Evolutionary conservation across 2,888 invertebrate species (phyloP).

Genomic region (Sericinus montela): DNA sequence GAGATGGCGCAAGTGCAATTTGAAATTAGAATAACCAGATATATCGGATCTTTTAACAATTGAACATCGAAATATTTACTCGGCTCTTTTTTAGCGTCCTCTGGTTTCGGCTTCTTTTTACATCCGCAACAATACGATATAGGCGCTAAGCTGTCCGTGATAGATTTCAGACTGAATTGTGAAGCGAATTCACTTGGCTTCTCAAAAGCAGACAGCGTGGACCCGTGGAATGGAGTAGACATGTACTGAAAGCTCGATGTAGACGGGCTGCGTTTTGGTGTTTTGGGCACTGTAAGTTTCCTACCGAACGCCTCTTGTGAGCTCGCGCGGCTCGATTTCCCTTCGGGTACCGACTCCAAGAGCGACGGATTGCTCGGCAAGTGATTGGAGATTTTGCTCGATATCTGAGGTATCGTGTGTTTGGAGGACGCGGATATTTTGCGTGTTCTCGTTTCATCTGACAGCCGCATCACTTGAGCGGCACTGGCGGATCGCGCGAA

Average conservation of each 20-base stretch:
- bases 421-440: constrained; percentile 54
- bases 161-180: constrained; percentile 86
- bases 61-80: constrained; percentile 87
- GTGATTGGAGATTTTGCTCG: constrained; percentile 75
- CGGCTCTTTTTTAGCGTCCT: constrained; percentile 55
- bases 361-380: constrained; percentile 82
- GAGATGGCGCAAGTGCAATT: constrained; percentile 93
- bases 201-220: constrained; percentile 87
- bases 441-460: constrained; percentile 48
- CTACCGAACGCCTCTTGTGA: constrained; percentile 62
- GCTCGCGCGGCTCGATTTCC: constrained; percentile 56
- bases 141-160: constrained; percentile 77
- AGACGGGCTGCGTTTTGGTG: constrained; percentile 85
- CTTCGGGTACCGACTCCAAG: constrained; percentile 85
- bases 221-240: constrained; percentile 92
- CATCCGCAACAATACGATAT: constrained; percentile 62
- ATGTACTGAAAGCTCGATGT: constrained; percentile 91
- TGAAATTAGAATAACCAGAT: constrained; percentile 89
- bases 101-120: constrained; percentile 51
- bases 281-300: constrained; percentile 57
- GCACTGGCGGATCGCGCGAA: constrained; percentile 86
- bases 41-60: constrained; percentile 87
- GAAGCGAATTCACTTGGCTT: constrained; percentile 89
- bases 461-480: constrained; percentile 78
- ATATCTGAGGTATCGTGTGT: constrained; percentile 79